A percentile compares a stretch with the other conserved stretches of the same genome.
Conservation (phyloP, 2,113 vertebrate species). For the Tragulus kanchil region DNA sequence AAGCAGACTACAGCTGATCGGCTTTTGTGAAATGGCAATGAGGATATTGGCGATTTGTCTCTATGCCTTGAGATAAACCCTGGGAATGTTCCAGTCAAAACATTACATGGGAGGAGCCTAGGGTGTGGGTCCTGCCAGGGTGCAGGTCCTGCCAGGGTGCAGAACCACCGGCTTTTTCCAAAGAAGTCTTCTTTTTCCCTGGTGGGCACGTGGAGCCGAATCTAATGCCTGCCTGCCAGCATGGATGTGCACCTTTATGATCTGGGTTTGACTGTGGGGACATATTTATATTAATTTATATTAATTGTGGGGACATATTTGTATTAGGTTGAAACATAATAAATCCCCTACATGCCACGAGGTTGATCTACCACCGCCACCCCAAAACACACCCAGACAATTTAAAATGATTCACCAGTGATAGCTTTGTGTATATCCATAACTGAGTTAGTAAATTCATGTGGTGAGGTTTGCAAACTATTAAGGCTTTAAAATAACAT, state of each 20-base stretch:
- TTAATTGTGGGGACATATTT: background rate
- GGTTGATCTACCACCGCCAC: background rate
- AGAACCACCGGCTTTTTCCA: background rate
- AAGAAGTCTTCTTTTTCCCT: background rate
- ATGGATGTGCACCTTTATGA: background rate
- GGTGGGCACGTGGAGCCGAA: background rate
- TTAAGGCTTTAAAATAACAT: background rate
- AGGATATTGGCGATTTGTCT: background rate
- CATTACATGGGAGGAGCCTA: rapidly evolving
- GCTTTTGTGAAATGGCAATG: background rate
- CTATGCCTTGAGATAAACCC: background rate
- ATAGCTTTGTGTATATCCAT: background rate
- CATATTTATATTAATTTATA: background rate
- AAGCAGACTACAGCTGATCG: background rate
- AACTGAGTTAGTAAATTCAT: background rate
- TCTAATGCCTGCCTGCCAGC: background rate
- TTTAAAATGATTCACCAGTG: background rate
- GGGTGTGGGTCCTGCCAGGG: background rate
- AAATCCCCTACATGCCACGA: background rate
- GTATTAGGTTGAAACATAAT: background rate
- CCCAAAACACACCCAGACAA: background rate
- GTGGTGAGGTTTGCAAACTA: background rate
- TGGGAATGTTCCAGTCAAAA: background rate
- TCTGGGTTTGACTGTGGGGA: background rate
- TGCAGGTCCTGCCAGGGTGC: background rate